Percentiles rank a stretch among this genome's conserved stretches.
Evolutionary conservation across 2,888 invertebrate species (phyloP).

Genomic region (Agrochola litura): DNA sequence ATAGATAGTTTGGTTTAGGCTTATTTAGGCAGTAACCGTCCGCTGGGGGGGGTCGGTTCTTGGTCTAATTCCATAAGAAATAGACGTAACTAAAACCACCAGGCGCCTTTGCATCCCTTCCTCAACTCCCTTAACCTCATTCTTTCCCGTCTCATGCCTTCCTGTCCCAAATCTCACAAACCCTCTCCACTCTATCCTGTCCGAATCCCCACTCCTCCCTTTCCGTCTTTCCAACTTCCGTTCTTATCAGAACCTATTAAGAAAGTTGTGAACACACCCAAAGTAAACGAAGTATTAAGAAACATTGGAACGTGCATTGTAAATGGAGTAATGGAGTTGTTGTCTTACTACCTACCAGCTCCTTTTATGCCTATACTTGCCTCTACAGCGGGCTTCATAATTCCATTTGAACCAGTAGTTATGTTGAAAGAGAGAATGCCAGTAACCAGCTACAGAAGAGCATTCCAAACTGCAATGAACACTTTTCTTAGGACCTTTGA

Average conservation of each 20-base stretch:
- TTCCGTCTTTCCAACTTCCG: too few relatives aligned
- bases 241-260: slow-evolving; percentile 71
- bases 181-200: too few relatives aligned
- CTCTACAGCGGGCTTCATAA: slow-evolving; percentile 83
- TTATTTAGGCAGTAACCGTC: too few relatives aligned
- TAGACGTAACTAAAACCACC: too few relatives aligned
- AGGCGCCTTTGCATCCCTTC: too few relatives aligned
- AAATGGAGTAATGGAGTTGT: slow-evolving; percentile 84
- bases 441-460: slow-evolving; percentile 84
- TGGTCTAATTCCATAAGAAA: too few relatives aligned
- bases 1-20: too few relatives aligned
- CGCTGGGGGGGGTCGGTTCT: too few relatives aligned
- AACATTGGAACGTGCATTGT: slow-evolving; percentile 85
- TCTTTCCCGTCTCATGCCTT: too few relatives aligned
- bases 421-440: slow-evolving; percentile 83
- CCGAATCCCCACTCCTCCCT: too few relatives aligned
- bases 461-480: slow-evolving; percentile 81
- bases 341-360: slow-evolving; percentile 82
- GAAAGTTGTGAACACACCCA: slow-evolving; percentile 73
- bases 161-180: too few relatives aligned
- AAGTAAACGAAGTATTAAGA: slow-evolving; percentile 78
- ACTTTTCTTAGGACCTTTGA: slow-evolving; percentile 84
- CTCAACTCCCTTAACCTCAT: too few relatives aligned
- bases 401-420: slow-evolving; percentile 86
- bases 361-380: slow-evolving; percentile 85